Percentiles rank a stretch among this genome's conserved stretches.
phyloP scores from a whole-genome alignment of 2,888 invertebrate genomes.

The Lepidocyrtoides sp. region DNA sequence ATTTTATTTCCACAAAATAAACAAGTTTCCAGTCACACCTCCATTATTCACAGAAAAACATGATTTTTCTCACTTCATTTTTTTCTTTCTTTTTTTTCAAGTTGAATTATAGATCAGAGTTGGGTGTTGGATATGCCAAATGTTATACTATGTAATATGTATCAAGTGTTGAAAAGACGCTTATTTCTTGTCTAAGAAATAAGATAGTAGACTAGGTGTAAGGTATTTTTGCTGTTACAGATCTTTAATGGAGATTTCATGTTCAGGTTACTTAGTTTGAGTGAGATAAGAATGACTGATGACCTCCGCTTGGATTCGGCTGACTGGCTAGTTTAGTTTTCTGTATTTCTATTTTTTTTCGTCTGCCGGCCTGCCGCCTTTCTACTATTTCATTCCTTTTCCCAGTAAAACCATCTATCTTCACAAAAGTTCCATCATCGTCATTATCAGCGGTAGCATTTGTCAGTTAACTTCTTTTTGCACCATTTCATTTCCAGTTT shows the following conservation, averaged over 20 bases:
- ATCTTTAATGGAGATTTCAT: constrained; percentile 85
- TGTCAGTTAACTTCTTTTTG: too few relatives aligned
- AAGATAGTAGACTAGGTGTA: background rate
- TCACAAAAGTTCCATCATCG: too few relatives aligned
- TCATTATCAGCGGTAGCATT: too few relatives aligned
- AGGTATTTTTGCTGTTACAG: background rate
- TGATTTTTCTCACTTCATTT: background rate
- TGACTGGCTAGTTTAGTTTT: background rate
- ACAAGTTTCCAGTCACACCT: constrained; percentile 37
- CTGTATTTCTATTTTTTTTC: background rate
- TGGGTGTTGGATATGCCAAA: too few relatives aligned
- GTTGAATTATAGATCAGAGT: too few relatives aligned
- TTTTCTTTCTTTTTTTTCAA: background rate
- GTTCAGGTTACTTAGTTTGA: constrained; percentile 79
- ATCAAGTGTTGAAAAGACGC: background rate
- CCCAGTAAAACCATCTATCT: too few relatives aligned
- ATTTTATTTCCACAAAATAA: too few relatives aligned
- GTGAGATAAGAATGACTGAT: constrained; percentile 85
- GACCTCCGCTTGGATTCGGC: constrained; percentile 69
- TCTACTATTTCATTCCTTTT: too few relatives aligned
- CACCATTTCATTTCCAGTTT: too few relatives aligned
- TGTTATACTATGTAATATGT: too few relatives aligned
- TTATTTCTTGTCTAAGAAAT: too few relatives aligned
- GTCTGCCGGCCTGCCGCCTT: too few relatives aligned
- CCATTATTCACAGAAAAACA: constrained; percentile 39